Evolutionary conservation across 2,888 invertebrate species (phyloP).

Genomic region (Dendrolimus houi): DNA sequence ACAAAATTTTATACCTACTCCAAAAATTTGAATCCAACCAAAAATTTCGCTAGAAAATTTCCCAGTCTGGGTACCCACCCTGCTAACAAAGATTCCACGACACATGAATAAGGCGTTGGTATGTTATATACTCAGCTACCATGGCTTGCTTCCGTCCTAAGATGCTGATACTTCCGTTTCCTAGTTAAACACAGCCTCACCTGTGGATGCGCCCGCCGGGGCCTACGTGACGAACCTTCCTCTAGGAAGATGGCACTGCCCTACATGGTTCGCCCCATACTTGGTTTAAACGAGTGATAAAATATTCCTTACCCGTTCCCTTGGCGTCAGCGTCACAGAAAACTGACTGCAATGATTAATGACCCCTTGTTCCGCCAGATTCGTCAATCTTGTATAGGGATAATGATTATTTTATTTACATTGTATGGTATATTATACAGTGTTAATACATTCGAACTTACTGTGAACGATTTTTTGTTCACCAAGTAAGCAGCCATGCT

Average conservation of each 20-base stretch:
- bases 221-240: background rate
- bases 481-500: no score
- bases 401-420: slow-evolving; percentile 7
- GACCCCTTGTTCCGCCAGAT: background rate
- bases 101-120: no score
- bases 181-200: background rate
- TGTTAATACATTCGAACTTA: background rate
- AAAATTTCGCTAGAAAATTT: no score
- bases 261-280: background rate
- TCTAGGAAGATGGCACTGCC: background rate
- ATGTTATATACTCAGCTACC: no score
- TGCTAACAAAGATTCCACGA: no score
- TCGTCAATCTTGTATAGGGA: background rate
- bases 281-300: background rate
- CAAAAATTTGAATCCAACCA: no score
- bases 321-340: background rate
- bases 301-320: background rate
- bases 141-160: no score
- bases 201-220: background rate
- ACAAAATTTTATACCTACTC: no score
- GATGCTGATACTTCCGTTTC: background rate
- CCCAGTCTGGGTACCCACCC: no score
- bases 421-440: background rate
- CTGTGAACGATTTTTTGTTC: no score
- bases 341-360: background rate